A percentile compares a stretch with the other conserved stretches of the same genome.
phyloP scores from a whole-genome alignment of 2,113 vertebrate genomes.

The Ivindomyrus marchei region DNA sequence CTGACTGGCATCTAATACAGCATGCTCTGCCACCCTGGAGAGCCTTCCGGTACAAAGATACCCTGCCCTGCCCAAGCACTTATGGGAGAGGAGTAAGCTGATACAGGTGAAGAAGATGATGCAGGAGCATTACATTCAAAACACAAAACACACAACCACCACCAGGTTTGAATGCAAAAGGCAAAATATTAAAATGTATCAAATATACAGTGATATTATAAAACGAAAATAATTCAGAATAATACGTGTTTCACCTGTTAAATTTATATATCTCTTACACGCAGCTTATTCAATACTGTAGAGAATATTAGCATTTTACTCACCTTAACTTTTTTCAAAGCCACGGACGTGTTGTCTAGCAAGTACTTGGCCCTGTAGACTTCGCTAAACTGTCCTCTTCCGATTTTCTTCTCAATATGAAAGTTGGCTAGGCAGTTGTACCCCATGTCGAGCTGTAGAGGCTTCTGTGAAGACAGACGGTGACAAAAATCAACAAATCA shows the following conservation, averaged over 20 bases:
- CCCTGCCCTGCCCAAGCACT: not conserved
- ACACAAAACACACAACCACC: not conserved
- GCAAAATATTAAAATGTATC: not conserved
- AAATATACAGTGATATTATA: not conserved
- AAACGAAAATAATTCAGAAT: not conserved
- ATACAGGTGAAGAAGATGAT: not conserved
- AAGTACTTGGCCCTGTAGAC: slow-evolving; percentile 88
- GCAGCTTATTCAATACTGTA: not conserved
- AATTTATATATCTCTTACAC: not conserved
- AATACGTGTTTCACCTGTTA: not conserved
- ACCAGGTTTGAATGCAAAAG: not conserved
- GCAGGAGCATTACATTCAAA: not conserved
- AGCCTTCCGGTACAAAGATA: not conserved
- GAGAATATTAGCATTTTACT: slow-evolving; percentile 28
- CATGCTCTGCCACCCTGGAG: not conserved
- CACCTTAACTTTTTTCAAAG: slow-evolving; percentile 97
- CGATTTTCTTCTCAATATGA: slow-evolving; percentile 94
- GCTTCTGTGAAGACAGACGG: slow-evolving; percentile 65
- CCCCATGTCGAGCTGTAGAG: slow-evolving; percentile 85
- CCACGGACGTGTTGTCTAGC: slow-evolving; percentile 83
- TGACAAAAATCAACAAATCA: slow-evolving; percentile 19
- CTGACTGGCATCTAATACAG: not conserved
- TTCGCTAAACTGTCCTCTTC: slow-evolving; percentile 95
- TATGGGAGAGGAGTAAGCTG: not conserved
- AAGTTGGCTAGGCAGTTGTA: slow-evolving; percentile 90